Evolutionary conservation across 2,797 vertebrate species (phyloP).

Genomic region (Sandelia bainsii): DNA sequence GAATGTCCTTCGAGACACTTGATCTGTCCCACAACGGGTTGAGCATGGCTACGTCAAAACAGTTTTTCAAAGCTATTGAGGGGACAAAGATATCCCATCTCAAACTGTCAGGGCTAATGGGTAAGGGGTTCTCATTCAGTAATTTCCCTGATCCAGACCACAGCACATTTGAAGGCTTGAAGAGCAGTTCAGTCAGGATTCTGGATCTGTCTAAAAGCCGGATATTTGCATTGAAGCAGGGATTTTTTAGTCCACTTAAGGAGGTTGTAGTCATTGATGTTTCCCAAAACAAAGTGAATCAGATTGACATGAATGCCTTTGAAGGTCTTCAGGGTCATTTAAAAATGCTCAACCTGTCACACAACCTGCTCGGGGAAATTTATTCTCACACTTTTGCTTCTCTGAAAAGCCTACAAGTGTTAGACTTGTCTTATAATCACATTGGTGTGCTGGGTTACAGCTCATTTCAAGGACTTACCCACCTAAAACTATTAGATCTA

Average conservation of each 20-base stretch:
- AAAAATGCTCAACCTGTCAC: constrained; percentile 84
- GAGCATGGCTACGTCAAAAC: constrained; percentile 14
- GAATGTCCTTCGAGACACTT: constrained; percentile 77
- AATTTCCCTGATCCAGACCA: constrained; percentile 86
- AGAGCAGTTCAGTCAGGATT: constrained; percentile 69
- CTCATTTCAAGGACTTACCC: constrained; percentile 82
- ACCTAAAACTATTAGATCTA: constrained; percentile 80
- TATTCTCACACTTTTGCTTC: constrained; percentile 78
- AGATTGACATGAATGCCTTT: constrained; percentile 84
- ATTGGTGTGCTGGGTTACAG: constrained; percentile 80
- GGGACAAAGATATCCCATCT: constrained; percentile 83
- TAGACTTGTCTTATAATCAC: constrained; percentile 90
- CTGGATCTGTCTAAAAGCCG: constrained; percentile 84
- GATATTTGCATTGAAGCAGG: constrained; percentile 84
- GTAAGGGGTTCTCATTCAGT: constrained; percentile 82
- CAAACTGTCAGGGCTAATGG: constrained; percentile 81
- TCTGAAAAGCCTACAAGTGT: constrained; percentile 61
- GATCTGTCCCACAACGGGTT: constrained; percentile 81
- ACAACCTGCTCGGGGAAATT: constrained; percentile 89
- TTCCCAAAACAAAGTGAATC: constrained; percentile 86
- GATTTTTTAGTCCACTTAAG: constrained; percentile 80
- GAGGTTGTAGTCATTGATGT: constrained; percentile 79
- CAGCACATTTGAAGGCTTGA: constrained; percentile 84
- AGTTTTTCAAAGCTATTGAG: constrained; percentile 80
- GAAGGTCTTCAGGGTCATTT: constrained; percentile 83